A percentile compares a stretch with the other conserved stretches of the same genome.
These are phyloP conservation scores for Anhinga rufa DNA, from an alignment of 2,113 vertebrate species.

Conservation along the genomic window DNA sequence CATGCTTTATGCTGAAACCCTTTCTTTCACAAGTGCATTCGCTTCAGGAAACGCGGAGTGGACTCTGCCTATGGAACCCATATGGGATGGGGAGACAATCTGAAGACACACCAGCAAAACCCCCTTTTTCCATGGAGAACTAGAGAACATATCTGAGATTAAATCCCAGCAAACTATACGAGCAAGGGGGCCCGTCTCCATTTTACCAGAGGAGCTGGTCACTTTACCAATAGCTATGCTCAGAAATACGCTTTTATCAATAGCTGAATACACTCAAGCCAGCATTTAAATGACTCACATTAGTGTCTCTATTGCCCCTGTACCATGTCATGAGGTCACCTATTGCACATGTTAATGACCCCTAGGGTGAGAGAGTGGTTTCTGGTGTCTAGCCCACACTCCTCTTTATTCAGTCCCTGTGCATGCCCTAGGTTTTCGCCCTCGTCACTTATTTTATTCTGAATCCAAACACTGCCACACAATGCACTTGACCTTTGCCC, in stretches of 20 bases:
- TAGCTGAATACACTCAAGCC: background rate
- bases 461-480: constrained; percentile 52
- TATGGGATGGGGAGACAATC: background rate
- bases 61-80: background rate
- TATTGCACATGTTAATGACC: constrained; percentile 40
- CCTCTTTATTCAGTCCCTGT: constrained; percentile 24
- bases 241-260: background rate
- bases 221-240: background rate
- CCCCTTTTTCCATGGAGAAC: background rate
- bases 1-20: background rate
- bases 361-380: background rate
- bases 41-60: background rate
- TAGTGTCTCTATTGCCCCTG: background rate
- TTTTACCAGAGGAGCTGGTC: background rate
- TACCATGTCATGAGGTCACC: constrained; percentile 28
- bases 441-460: constrained; percentile 45
- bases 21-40: background rate
- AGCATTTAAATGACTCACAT: background rate
- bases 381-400: background rate
- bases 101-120: background rate
- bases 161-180: background rate
- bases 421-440: background rate
- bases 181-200: fast-evolving
- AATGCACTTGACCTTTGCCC: constrained; percentile 49
- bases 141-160: background rate